Percentiles rank a stretch among this genome's conserved stretches.
These are phyloP conservation scores for human (Homo sapiens) DNA, from an alignment of 2,113 vertebrate genomes.

Conservation along the genomic window GRCh38 chrX:96506501-96507000, in stretches of 20 bases:
- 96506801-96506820: background rate
- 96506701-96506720: background rate
- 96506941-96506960: background rate
- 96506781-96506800: background rate
- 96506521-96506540: background rate
- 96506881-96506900: background rate
- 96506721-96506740: background rate
- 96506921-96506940: background rate
- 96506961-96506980: background rate
- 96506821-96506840: background rate
- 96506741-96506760: background rate
- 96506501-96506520: background rate
- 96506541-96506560: background rate
- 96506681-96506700: background rate
- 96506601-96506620: background rate
- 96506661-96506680: background rate
- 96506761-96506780: slow-evolving; percentile 28
- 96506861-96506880: background rate
- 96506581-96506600: background rate
- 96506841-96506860: background rate
- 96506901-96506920: background rate
- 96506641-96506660: background rate
- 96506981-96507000: background rate
- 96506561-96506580: background rate
- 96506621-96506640: background rate